Base-by-base conservation (phyloP, 1,140 invertebrate genomes). In the Hestina assimilis region DNA sequence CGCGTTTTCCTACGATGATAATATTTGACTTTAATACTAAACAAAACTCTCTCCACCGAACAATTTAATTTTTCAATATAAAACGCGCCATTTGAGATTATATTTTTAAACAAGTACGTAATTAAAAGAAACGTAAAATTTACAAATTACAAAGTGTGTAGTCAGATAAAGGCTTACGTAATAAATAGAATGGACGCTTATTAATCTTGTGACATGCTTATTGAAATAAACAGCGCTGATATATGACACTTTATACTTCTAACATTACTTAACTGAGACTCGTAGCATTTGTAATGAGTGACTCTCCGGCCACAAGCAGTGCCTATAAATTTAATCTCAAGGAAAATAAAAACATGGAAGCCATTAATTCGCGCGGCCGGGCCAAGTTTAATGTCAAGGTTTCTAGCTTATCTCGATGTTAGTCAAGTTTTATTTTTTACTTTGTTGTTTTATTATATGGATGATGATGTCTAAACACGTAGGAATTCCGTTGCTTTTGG, bases 351-450 rank as follows among this genome's bases (percentile, higher is more conserved):
- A 87, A 86, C 84, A 82, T 83, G 80, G 84, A 86, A 85, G 81
- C 80, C 83, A 88, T 88, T 88, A 86, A 85, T 86, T 86, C 83
- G 84, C 84, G 81, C 83, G 79, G 80, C 70, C 77, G 75, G 81
- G 82, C 79, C 83, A 86, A 87, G 84, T 86, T 87, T 86, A 87
- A 87, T 87, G 84, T 87, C 84, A 87, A 87, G 84, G 84, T 81
- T 85, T 81, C 75, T 76, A 79, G 72, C 72, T 84, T 84, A 86
- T 87, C 84, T 81, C 79, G 79, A 83, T 83, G 82, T 83, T 85
- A 83, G 77, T 79, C 80, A 77, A 77, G 75, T 76, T 79, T 82
- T 83, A 72, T 85, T 83, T 84, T 81, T 84, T 83, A 69, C 62
- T 76, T 74, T 75, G 71, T 77, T 69, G 57, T 66, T 67, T 76